Conservation (phyloP, 1,140 invertebrate genomes). For the Drosophila quadrilineata region DNA sequence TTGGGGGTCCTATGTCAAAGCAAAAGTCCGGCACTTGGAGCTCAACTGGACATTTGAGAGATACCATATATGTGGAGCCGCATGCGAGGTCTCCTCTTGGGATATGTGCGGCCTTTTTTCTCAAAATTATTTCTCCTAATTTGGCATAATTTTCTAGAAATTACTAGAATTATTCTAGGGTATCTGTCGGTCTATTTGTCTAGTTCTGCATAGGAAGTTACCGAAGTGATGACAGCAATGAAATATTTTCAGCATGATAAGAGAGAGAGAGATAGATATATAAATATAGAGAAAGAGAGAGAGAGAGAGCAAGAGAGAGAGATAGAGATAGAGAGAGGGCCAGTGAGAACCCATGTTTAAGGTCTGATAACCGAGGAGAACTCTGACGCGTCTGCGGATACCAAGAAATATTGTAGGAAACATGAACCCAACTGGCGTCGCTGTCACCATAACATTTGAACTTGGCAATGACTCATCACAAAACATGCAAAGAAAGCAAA, state of each 20-base stretch:
- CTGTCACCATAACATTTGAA: constrained; percentile 51
- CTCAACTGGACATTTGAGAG: not conserved
- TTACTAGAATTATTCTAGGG: not conserved
- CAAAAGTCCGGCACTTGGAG: constrained; percentile 4
- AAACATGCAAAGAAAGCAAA: constrained; percentile 8
- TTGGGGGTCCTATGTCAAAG: constrained; percentile 22
- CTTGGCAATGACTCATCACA: constrained; percentile 64
- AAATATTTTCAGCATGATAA: constrained; percentile 32
- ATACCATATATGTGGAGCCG: not conserved
- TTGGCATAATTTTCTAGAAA: no score
- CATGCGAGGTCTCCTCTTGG: not conserved
- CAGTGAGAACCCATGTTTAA: constrained; percentile 1
- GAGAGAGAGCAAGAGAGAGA: no score
- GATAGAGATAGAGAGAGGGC: no score
- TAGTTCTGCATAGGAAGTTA: constrained; percentile 3
- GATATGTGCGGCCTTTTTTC: no score
- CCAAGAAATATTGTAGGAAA: constrained; percentile 31
- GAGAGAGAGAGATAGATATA: no score
- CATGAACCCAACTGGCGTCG: constrained; percentile 36
- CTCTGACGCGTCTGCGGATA: constrained; percentile 15
- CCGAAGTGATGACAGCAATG: constrained; percentile 35
- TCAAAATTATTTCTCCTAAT: no score
- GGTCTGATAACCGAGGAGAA: constrained; percentile 29
- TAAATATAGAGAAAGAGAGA: no score
- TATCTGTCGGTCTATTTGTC: not conserved